Base-by-base conservation (phyloP, 2,888 invertebrate genomes). In the Nemotelus pantherinus region DNA sequence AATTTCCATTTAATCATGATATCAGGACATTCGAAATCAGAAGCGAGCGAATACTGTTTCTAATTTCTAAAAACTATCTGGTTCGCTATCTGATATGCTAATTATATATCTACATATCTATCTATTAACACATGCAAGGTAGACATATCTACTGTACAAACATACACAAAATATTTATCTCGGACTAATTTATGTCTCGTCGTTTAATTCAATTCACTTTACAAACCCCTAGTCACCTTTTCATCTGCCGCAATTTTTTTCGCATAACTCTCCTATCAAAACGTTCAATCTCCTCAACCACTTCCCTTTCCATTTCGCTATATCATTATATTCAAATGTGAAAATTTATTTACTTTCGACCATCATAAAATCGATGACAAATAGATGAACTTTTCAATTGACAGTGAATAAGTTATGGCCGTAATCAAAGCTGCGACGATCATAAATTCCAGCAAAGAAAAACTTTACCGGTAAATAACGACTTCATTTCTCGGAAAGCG, bases 291-390 rank as follows among this genome's bases (percentile, higher is more conserved):
- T 44, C n/a, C 9, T 65, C 65, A 43, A 63, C 41, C 47, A 10
- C 47, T 65, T 10, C 47, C 43, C 10, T 44, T 63, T 63, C 39
- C 25, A 43, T 65, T 65, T 47, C 4, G 45, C 47, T 7, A 10
- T 25, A 25, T 25, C 25, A 1, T 25, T 25, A 65, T 65, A 65
- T 65, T 65, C 41, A 65, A 65, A 65, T 25, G 44, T 4, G 9
- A 43, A 57, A n/a, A 55, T 71, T 71, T 55, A 71, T 71, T 53
- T 44, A 55, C 43, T 71, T 41, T 43, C 41, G 25, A 71, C 43
- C 43, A 45, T 71, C 71, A 57, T 71, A 71, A 71, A 71, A 71
- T 71, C 71, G 44, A 55, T 71, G 71, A 71, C 55, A 71, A 71
- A 71, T 71, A 55, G 55, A 44, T 71, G 53, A 71, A 71, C 44